Evolutionary conservation across 2,113 vertebrate genomes (phyloP).

Genomic region (Candoia aspera): DNA sequence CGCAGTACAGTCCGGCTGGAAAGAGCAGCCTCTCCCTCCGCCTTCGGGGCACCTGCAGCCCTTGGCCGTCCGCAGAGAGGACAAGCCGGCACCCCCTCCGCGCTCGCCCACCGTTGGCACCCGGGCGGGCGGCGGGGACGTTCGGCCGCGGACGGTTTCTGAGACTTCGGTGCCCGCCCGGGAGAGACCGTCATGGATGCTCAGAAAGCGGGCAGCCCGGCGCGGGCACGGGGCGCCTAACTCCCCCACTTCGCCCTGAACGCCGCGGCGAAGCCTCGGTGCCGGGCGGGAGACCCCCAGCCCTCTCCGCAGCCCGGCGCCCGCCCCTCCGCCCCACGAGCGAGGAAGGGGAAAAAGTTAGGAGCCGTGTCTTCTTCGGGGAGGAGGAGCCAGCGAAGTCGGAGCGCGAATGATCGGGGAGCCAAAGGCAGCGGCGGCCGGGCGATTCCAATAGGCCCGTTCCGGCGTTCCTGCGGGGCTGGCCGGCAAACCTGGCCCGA

Average conservation of each 20-base stretch:
- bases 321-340: background rate
- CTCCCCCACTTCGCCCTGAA: background rate
- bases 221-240: background rate
- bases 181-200: background rate
- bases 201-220: background rate
- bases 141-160: background rate
- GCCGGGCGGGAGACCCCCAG: background rate
- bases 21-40: background rate
- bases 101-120: background rate
- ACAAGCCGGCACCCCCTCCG: background rate
- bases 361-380: background rate
- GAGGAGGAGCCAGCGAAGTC: background rate
- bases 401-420: background rate
- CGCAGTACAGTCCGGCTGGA: background rate
- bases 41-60: background rate
- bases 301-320: background rate
- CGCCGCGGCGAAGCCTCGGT: background rate
- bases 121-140: background rate
- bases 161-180: conserved; percentile 4
- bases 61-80: conserved; percentile 6
- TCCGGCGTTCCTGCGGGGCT: background rate
- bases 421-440: background rate
- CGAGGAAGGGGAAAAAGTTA: conserved; percentile 42
- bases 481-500: background rate
- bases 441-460: background rate